These are phyloP conservation scores for Brachionichthys hirsutus DNA, from an alignment of 2,113 vertebrate species.

Conservation along the genomic window DNA sequence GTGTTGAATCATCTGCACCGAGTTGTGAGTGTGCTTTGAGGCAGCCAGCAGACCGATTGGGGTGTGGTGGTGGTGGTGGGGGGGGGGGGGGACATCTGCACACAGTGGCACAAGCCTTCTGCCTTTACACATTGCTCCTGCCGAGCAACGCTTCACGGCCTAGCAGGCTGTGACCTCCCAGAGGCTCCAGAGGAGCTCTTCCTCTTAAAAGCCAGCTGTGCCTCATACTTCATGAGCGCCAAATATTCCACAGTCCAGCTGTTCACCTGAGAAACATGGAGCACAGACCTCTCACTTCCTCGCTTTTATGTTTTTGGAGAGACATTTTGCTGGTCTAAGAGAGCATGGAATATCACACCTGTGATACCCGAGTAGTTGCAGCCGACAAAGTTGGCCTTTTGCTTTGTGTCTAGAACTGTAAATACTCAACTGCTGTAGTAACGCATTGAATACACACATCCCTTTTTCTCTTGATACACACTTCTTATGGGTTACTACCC, in stretches of 20 bases:
- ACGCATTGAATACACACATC: conserved; percentile 1
- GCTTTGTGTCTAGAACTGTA: conserved; percentile 22
- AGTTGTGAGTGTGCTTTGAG: conserved; percentile 54
- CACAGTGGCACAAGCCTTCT: conserved; percentile 74
- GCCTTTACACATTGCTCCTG: conserved; percentile 71
- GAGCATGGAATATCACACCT: conserved; percentile 42
- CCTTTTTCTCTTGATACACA: conserved; percentile 16
- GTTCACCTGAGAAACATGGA: conserved; percentile 76
- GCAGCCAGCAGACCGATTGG: conserved; percentile 64
- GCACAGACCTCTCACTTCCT: conserved; percentile 53
- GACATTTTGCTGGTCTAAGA: conserved; percentile 55
- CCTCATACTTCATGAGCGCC: conserved; percentile 70
- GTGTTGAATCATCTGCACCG: conserved; percentile 55
- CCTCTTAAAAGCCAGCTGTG: conserved; percentile 83
- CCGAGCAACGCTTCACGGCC: conserved; percentile 71
- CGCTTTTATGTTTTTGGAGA: conserved; percentile 52
- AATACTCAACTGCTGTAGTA: neutral
- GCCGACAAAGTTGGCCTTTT: conserved; percentile 26
- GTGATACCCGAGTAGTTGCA: conserved; percentile 41
- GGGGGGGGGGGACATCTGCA: conserved; percentile 74
- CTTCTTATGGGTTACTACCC: conserved; percentile 4
- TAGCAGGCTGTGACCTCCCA: conserved; percentile 80
- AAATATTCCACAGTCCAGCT: conserved; percentile 80
- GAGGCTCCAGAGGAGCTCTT: conserved; percentile 73
- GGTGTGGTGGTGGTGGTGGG: no score